Evolutionary conservation across 1,140 invertebrate species (phyloP), one percentile per base, ranked within the genome.

Genomic region (Papilio polyxenes): DNA sequence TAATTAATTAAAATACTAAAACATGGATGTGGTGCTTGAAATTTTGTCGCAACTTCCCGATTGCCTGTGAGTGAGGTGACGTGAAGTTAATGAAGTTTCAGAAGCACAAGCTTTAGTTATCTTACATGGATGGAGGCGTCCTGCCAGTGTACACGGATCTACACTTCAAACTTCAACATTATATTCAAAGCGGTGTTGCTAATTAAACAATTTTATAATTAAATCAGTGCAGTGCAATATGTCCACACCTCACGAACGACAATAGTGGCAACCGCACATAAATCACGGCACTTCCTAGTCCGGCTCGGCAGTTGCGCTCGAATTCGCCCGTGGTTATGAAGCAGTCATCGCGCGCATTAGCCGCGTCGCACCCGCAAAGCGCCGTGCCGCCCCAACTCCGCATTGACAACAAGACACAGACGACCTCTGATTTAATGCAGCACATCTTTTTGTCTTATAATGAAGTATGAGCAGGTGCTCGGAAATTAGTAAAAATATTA

Each of bases 271-370:
- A 69, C 8, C n/a, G 20, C 11, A 20, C 31, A 69, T 69, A 69
- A 69, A 69, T 69, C 62, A 69, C 62, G 51, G 20, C 62, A 31
- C 62, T 69, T 69, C 62, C 20, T 69, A 13, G 49, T 13, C 49
- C 13, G 49, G 51, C 51, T 13, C 51, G 13, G 51, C 15, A 53
- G 13, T 0, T 13, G 51, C 13, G 51, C 51, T 44, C 40, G 40
- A 4, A 69, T 20, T 31, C 62, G 62, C n/a, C 65, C 31, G 65
- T 17, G 65, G 65, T 37, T 17, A 37, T 72, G 65, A 72, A 72
- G 65, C 65, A 72, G 65, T 72, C 65, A 72, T 72, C 65, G 65
- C 65, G 65, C 23, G 65, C 65, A 72, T 72, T 72, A 72, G 65
- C 65, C 23, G 23, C 65, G 23, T 40, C 65, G 65, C 65, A 37